These are phyloP conservation scores for Drosophila oshimai DNA, from an alignment of 1,140 invertebrate species.

Conservation along the genomic window DNA sequence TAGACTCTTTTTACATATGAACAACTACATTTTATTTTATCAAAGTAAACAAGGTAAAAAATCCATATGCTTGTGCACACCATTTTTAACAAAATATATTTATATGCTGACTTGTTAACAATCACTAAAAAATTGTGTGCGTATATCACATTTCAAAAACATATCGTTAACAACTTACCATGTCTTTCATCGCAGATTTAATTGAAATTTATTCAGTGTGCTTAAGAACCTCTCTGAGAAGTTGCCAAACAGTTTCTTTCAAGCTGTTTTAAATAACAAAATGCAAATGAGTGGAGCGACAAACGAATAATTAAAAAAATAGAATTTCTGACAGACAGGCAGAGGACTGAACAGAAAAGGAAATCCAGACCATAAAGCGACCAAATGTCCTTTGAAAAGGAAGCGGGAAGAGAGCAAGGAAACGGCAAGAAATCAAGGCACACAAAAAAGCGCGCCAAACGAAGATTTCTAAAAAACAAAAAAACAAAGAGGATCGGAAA, in stretches of 20 bases:
- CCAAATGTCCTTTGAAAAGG: constrained; percentile 28
- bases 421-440: constrained; percentile 19
- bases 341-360: constrained; percentile 7
- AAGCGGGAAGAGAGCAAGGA: constrained; percentile 7
- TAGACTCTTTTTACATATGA: too few relatives aligned
- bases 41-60: too few relatives aligned
- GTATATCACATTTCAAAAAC: neutral
- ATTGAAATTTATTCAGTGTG: neutral
- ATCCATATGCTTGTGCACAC: too few relatives aligned
- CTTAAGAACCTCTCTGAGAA: neutral
- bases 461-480: constrained; percentile 27
- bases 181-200: neutral
- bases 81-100: too few relatives aligned
- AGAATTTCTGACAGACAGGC: constrained; percentile 4
- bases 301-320: neutral
- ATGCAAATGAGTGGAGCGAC: constrained; percentile 31
- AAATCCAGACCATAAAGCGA: neutral
- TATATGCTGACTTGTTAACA: too few relatives aligned
- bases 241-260: neutral
- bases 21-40: too few relatives aligned
- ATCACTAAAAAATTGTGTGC: neutral
- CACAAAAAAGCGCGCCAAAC: constrained; percentile 62
- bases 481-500: constrained; percentile 18
- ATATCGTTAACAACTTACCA: neutral
- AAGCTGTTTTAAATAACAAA: constrained; percentile 6